Conservation (phyloP, 2,888 invertebrate genomes). For the Diadegma fenestrale region DNA sequence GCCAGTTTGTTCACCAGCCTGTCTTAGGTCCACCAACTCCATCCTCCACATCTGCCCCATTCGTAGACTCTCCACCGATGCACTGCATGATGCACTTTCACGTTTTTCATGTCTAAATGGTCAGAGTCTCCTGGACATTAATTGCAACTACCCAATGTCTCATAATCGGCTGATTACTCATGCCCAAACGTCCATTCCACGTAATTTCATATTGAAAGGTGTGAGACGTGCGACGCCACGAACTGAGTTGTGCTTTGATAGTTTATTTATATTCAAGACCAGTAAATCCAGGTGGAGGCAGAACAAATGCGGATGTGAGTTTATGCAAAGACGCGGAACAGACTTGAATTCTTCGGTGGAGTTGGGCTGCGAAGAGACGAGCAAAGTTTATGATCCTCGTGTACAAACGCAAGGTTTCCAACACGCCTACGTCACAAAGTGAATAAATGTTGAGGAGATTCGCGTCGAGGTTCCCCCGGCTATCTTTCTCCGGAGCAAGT, state of each 20-base stretch:
- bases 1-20: constrained; percentile 52
- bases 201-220: not conserved
- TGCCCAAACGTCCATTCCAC: not conserved
- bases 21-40: constrained; percentile 48
- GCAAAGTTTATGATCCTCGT: constrained; percentile 62
- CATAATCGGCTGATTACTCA: not conserved
- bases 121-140: not conserved
- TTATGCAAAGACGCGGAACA: constrained; percentile 51
- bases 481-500: constrained; percentile 29
- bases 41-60: not conserved
- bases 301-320: constrained; percentile 60
- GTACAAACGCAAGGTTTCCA: constrained; percentile 63
- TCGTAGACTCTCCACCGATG: not conserved
- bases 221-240: constrained; percentile 22
- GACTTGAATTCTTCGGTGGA: constrained; percentile 30
- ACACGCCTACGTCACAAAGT: constrained; percentile 63
- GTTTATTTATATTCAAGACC: constrained; percentile 23
- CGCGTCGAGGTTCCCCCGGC: constrained; percentile 32
- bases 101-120: not conserved
- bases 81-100: not conserved
- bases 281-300: constrained; percentile 41
- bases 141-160: not conserved
- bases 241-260: constrained; percentile 21
- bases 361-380: constrained; percentile 22
- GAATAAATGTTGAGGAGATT: constrained; percentile 61